Conservation (phyloP, 2,888 invertebrate species). For the Drosophila ustulata region DNA sequence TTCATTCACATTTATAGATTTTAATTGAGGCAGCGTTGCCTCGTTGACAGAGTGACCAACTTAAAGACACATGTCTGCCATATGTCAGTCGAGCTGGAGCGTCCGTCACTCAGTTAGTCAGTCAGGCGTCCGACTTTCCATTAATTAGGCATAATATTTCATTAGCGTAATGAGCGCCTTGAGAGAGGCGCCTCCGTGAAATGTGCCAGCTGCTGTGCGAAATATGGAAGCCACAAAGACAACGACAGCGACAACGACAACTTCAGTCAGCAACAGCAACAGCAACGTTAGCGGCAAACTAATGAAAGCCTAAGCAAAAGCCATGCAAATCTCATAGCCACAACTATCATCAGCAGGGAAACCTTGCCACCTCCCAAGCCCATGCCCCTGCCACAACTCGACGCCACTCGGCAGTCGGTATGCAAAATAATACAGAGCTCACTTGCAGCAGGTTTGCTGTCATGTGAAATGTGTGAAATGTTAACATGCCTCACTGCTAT, state of each 20-base stretch:
- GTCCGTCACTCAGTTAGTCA: slow-evolving; percentile 50
- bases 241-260: slow-evolving; percentile 9
- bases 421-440: slow-evolving; percentile 64
- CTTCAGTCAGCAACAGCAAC: slow-evolving; percentile 1
- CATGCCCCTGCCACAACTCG: background rate
- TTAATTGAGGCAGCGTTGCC: slow-evolving; percentile 70
- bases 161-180: slow-evolving; percentile 74
- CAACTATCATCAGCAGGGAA: slow-evolving; percentile 37
- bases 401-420: slow-evolving; percentile 22
- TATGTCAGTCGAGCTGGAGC: slow-evolving; percentile 55
- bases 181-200: slow-evolving; percentile 59
- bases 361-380: slow-evolving; percentile 3
- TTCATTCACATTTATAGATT: slow-evolving; percentile 58
- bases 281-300: slow-evolving; percentile 31
- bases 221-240: slow-evolving; percentile 10
- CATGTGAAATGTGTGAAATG: slow-evolving; percentile 80
- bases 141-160: slow-evolving; percentile 78
- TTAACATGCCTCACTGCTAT: slow-evolving; percentile 51
- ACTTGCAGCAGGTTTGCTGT: slow-evolving; percentile 36
- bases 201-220: slow-evolving; percentile 67
- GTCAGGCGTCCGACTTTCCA: slow-evolving; percentile 70
- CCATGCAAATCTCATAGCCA: slow-evolving; percentile 54
- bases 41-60: slow-evolving; percentile 77
- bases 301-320: slow-evolving; percentile 58
- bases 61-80: slow-evolving; percentile 79